phyloP scores from a whole-genome alignment of 1,140 invertebrate species.

The Nebria ingens region DNA sequence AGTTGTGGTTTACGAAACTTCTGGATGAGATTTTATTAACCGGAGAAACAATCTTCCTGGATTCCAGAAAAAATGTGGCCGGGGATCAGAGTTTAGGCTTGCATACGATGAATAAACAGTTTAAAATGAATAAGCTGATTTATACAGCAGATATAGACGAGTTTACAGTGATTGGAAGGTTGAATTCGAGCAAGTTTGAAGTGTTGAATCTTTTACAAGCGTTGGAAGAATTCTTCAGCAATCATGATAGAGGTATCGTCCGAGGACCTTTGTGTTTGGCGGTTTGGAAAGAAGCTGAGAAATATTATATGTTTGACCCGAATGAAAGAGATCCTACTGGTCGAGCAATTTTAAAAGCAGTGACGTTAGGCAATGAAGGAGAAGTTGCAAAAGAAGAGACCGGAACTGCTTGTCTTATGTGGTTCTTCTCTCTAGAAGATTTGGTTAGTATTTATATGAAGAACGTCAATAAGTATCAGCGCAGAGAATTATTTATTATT shows the following conservation, averaged over 20 bases:
- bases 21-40: constrained; percentile 24
- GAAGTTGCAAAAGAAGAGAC: constrained; percentile 12
- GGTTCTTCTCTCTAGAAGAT: constrained; percentile 25
- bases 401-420: constrained; percentile 27
- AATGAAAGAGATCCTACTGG: constrained; percentile 24
- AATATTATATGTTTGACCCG: constrained; percentile 29
- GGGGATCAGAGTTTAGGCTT: neutral
- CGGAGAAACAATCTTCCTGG: constrained; percentile 20
- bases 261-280: constrained; percentile 25
- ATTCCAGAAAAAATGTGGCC: constrained; percentile 7
- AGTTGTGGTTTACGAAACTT: constrained; percentile 24
- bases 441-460: constrained; percentile 31
- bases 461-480: constrained; percentile 30
- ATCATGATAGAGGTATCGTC: constrained; percentile 26
- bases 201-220: constrained; percentile 26
- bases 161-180: constrained; percentile 20
- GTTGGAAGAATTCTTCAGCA: constrained; percentile 23
- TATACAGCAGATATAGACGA: constrained; percentile 21
- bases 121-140: constrained; percentile 18
- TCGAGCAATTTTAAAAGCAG: constrained; percentile 15
- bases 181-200: constrained; percentile 21
- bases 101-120: constrained; percentile 16
- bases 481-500: constrained; percentile 37
- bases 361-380: constrained; percentile 14
- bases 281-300: constrained; percentile 24